Evolutionary conservation across 2,113 vertebrate genomes (phyloP).

Genomic region (Bungarus multicinctus): DNA sequence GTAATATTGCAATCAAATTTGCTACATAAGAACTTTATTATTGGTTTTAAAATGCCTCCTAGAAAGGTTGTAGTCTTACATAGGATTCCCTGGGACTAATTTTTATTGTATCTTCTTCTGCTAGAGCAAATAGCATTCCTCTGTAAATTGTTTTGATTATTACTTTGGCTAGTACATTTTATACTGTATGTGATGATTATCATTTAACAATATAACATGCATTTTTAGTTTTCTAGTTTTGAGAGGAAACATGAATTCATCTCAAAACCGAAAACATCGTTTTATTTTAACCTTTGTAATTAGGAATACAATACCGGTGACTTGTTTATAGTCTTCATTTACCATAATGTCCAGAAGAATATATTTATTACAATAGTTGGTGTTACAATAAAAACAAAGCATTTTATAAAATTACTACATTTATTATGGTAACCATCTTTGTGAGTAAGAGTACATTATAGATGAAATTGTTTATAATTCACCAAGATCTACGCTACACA

Average conservation of each 20-base stretch:
- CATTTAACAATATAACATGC: not conserved
- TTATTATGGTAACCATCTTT: not conserved
- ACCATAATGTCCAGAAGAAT: not conserved
- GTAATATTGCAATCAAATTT: not conserved
- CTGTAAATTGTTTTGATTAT: not conserved
- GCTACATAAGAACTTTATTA: not conserved
- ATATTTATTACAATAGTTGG: not conserved
- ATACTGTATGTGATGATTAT: not conserved
- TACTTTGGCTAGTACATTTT: not conserved
- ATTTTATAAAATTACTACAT: not conserved
- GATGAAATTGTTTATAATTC: not conserved
- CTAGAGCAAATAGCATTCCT: not conserved
- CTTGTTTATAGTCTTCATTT: not conserved
- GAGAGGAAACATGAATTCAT: not conserved
- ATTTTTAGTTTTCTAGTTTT: not conserved
- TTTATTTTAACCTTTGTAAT: not conserved
- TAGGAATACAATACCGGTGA: not conserved
- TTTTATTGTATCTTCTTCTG: not conserved
- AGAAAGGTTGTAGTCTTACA: not conserved
- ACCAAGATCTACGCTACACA: not conserved
- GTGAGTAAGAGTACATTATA: not conserved
- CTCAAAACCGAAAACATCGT: not conserved
- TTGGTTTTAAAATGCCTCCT: not conserved
- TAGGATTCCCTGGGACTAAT: not conserved
- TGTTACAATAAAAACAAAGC: not conserved